Evolutionary conservation across 2,888 invertebrate species (phyloP), one percentile per base, ranked within the genome.

Genomic region (Polietes domitor): DNA sequence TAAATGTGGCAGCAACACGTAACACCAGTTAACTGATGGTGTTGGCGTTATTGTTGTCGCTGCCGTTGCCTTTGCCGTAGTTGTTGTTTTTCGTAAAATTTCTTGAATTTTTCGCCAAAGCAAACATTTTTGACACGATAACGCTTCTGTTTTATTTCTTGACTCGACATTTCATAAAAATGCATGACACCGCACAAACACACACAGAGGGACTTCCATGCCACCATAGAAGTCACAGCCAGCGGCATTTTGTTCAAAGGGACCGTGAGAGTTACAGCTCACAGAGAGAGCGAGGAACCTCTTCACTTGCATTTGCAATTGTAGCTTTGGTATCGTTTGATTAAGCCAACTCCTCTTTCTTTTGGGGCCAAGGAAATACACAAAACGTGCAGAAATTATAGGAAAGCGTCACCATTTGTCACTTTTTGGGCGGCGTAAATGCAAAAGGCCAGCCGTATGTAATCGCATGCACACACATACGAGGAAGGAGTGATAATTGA

Each of bases 1-100:
- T 65, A 68, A 41, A 24, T 68, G 73, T 77, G 85, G 82, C 81
- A 86, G 86, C 86, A 86, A 87, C 86, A 86, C 86, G 86, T 87
- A 87, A 85, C 80, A 80, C 84, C 82, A 84, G 83, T 81, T 83
- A 86, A 37, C 37, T 80, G 77, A 78, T 77, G 79, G 19, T 71
- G 75, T 72, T 73, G 43, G 37, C 32, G 32, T 3, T 83, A 65
- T 65, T 75, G 63, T 19, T 50, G 50, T 77, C 53, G 26, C 28
- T 53, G 47, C 5, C 17, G 17, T 2, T 79, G 21, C 58, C 55
- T 15, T 47, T 41, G 26, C 17, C 19, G n/a, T 71, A 10, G 10
- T 37, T 68, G 15, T 37, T 37, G 37, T n/a, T 73, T 74, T 21
- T 37, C 5, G 19, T 10, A 10, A 47, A 72, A 76, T 15, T 58